Conservation (phyloP, 2,888 invertebrate species). For the Noctua pronuba region DNA sequence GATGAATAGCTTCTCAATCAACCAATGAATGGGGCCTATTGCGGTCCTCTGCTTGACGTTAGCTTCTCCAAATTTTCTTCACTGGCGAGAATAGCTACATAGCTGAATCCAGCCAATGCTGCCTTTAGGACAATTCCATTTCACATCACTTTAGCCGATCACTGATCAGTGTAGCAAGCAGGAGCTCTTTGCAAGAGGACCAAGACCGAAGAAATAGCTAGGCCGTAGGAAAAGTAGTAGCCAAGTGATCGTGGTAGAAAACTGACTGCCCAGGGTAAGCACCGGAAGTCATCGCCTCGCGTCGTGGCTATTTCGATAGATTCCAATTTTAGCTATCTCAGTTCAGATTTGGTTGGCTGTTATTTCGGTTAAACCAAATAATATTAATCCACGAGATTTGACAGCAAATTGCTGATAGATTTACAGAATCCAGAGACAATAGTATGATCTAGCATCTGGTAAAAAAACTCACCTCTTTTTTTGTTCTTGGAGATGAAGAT, state of each 20-base stretch:
- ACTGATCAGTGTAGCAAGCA: neutral
- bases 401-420: neutral
- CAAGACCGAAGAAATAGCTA: neutral
- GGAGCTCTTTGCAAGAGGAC: too few relatives aligned
- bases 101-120: neutral
- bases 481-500: too few relatives aligned
- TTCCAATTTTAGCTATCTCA: slow-evolving; percentile 18
- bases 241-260: neutral
- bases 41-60: neutral
- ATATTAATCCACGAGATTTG: neutral
- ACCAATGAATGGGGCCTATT: too few relatives aligned
- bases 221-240: neutral
- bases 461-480: neutral
- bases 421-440: neutral
- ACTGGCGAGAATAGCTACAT: neutral
- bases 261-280: neutral
- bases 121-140: neutral
- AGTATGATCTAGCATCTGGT: neutral
- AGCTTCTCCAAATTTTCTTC: neutral
- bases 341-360: neutral
- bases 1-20: too few relatives aligned
- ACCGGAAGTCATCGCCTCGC: neutral
- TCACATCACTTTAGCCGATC: neutral
- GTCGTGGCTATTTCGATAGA: slow-evolving; percentile 10
- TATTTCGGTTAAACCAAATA: neutral